Evolutionary conservation across 2,888 invertebrate species (phyloP).

Genomic region (Dasysyrphus tricinctus): DNA sequence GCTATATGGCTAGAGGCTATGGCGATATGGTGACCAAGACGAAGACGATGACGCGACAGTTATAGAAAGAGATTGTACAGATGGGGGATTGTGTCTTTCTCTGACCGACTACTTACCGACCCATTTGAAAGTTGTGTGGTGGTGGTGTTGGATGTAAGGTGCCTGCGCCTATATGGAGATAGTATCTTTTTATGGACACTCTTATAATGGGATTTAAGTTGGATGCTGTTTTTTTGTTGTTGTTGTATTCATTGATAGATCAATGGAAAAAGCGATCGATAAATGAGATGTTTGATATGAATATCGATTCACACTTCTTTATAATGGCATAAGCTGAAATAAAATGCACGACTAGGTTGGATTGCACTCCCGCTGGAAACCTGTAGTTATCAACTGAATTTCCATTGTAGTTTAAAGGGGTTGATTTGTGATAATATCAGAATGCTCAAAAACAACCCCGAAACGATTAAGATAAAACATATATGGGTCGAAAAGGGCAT

Average conservation of each 20-base stretch:
- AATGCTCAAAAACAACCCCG: no score
- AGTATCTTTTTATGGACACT: slow-evolving; percentile 40
- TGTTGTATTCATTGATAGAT: slow-evolving; percentile 16
- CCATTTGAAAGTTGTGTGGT: slow-evolving; percentile 33
- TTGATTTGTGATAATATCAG: no score
- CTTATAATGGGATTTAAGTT: slow-evolving; percentile 24
- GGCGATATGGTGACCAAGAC: not conserved
- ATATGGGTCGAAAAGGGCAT: no score
- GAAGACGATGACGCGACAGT: slow-evolving; percentile 36
- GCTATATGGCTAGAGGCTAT: not conserved
- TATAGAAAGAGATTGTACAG: slow-evolving; percentile 27
- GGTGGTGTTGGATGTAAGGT: slow-evolving; percentile 39
- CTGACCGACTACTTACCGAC: not conserved
- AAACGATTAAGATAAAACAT: no score
- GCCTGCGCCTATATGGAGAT: slow-evolving; percentile 5
- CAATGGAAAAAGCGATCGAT: slow-evolving; percentile 6
- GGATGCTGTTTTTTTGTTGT: not conserved
- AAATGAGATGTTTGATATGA: not conserved
- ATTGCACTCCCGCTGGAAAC: not conserved
- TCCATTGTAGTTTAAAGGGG: no score
- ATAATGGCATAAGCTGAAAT: not conserved
- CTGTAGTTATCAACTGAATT: no score
- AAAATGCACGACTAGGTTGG: not conserved
- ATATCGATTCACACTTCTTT: slow-evolving; percentile 2
- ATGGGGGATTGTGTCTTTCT: slow-evolving; percentile 38